Evolutionary conservation across 2,888 invertebrate genomes (phyloP), one percentile per base, ranked within the genome.

Genomic region (Lumbricus terrestris): DNA sequence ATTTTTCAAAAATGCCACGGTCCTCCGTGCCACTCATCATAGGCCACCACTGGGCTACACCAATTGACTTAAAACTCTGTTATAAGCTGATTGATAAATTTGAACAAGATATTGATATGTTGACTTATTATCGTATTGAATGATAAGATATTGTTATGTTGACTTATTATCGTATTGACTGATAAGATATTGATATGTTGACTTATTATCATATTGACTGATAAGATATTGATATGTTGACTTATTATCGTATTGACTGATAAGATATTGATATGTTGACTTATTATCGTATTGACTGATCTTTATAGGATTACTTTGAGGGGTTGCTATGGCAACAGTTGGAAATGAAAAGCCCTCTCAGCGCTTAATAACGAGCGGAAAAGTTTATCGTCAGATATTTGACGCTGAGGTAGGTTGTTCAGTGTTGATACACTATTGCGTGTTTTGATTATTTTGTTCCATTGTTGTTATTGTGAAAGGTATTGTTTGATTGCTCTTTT

Each of bases 321-420:
- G 69, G 69, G 29, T 69, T 69, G 35, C 35, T 15, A 85, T 85
- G 85, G 37, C 34, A 23, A 37, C 85, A 35, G 34, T 34, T 34
- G 6, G 11, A 37, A 34, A 85, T 37, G 85, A 85, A 85, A 85
- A 85, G 11, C 85, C 85, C 23, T 34, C 34, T 35, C 90, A 90
- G 89, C 90, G 91, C 88, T 90, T 93, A 18, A 93, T 95, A 54
- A 94, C 94, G 6, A 94, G 94, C 92, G 95, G 95, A 38, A 94
- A 95, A 92, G 94, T 95, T 33, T 95, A 95, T 91, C 92, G 94
- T 37, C 95, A 95, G 92, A 94, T 94, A 93, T 95, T 95, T 93
- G 95, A 95, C 92, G 95, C 95, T 40, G 94, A 95, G 94, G 95
- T 95, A 93, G 89, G 85, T 35, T n/a, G n/a, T n/a, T 85, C 82